phyloP scores from a whole-genome alignment of 2,888 invertebrate species.

The Neria commutata region DNA sequence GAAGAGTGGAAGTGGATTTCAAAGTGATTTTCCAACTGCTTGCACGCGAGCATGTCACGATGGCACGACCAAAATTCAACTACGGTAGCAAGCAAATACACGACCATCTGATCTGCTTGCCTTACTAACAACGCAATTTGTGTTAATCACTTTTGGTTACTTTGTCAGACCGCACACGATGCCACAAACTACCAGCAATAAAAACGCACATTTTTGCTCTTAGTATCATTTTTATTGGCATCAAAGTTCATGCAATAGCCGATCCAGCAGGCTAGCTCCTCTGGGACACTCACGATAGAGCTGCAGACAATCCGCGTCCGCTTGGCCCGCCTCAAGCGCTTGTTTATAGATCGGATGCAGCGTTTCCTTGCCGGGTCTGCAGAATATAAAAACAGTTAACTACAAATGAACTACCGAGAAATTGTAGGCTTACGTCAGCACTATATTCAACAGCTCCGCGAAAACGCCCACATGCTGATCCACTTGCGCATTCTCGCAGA shows the following conservation, averaged over 20 bases:
- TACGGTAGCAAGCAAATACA: neutral
- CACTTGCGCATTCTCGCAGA: constrained; percentile 52
- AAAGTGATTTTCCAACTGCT: constrained; percentile 20
- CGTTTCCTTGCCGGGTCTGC: constrained; percentile 47
- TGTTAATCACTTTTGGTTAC: too few species aligned
- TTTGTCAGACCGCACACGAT: too few species aligned
- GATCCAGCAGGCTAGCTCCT: constrained; percentile 69
- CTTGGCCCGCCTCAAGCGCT: constrained; percentile 60
- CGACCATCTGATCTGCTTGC: too few species aligned
- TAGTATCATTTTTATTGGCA: too few species aligned
- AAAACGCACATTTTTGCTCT: too few species aligned
- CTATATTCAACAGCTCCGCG: constrained; percentile 43
- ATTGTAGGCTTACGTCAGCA: constrained; percentile 40
- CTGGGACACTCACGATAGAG: constrained; percentile 68
- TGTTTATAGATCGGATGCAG: constrained; percentile 65
- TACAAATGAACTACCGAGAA: neutral
- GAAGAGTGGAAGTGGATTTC: neutral
- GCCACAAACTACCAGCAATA: too few species aligned
- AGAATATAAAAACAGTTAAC: neutral
- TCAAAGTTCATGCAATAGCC: constrained; percentile 33
- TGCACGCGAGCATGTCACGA: constrained; percentile 15
- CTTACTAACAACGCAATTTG: too few species aligned
- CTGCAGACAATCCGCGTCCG: constrained; percentile 64
- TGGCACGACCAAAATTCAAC: neutral
- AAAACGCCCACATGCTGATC: constrained; percentile 43